Base-by-base conservation (phyloP, 2,113 vertebrate genomes). In the Passer domesticus region DNA sequence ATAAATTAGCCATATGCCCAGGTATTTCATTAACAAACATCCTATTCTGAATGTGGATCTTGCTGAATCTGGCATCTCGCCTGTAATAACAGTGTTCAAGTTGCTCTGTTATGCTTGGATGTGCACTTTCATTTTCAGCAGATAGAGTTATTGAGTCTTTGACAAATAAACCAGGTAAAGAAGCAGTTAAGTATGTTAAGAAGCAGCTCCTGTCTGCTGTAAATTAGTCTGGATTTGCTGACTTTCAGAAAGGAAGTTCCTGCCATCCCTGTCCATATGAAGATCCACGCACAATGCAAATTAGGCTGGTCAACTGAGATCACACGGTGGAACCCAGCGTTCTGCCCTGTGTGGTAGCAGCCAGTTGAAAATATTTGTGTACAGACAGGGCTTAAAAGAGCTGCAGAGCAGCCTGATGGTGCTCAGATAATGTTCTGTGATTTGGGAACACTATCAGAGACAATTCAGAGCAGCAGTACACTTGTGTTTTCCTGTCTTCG, bases 1-100 rank as follows among this genome's bases (percentile, higher is more conserved):
- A 84, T 72, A 83, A 88, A 93, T 95, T 90, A 96, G 66, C 93
- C 79, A 55, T 82, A 93, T 94, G 83, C 77, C 66, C 75, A 62
- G 69, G 41, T 93, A 67, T 87, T 92, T 82, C n/a, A 77, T 94
- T 91, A 91, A 64, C 72, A 94, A 94, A 88, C 37, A 56, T 83
- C 70, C 84, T 87, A 55, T 83, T 90, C 78, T 44, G 69, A 91
- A 52, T 6, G 15, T 90, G 80, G 90, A 90, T 95, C 83, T 91
- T 79, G 68, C 89, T 95, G 83, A 96, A 93, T 83, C 50, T 35
- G 59, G 37, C 68, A 87, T 68, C 68, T 77, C 82, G 77, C 83
- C 44, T 79, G 44, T 58, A 95, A 76, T 66, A 76, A 72, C 75
- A 62, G 30, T 30, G 56, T 88, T 53, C 0, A 0, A 89, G 30